Base-by-base conservation (phyloP, 2,113 vertebrate genomes). In the Dipodomys merriami region DNA sequence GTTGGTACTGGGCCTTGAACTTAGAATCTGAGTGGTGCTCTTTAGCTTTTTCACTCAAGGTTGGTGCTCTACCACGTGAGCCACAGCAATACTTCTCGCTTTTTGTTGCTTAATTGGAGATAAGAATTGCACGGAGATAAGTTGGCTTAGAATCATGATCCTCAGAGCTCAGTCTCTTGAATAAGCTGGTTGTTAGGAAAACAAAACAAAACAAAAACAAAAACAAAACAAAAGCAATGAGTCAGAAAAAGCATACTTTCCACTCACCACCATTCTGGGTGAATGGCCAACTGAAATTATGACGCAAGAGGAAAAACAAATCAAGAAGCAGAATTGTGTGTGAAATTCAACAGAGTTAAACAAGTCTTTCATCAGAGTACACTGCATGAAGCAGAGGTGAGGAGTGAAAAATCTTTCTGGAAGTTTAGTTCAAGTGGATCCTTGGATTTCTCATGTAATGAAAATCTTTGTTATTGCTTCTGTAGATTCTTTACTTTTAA, bases 401-500 rank as follows among this genome's bases (percentile, higher is more conserved):
- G 46, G 62, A 72, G 49, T 74, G 27, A 57, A 86, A 60, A 53
- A 62, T 39, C 44, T 44, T 27, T 20, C 49, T 49, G 25, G 83
- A 78, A 68, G 53, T 23, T 23, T n/a, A 12, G 16, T 19, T 77
- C 20, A 0, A 7, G 46, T 35, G 29, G 39, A 29, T 53, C 33
- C 39, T 73, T 74, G n/a, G 30, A 35, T 72, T 53, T 84, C 77
- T 62, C 10, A 1, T 23, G 22, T 4, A 0, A 65, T 27, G 35
- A 84, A 88, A 68, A 29, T 73, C 30, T 57, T 82, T 64, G 23
- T 11, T 39, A 33, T 57, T 0, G 4, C 79, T 33, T 78, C 72
- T 53, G 15, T 80, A 25, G 3, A 91, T 90, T n/a, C 83, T 91
- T 82, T 82, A 90, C 29, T 33, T 92, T 83, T 77, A 18, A 88